Percentiles rank a stretch among this genome's conserved stretches.
phyloP scores from a whole-genome alignment of 2,797 vertebrate genomes.

The Erpetoichthys calabaricus region DNA sequence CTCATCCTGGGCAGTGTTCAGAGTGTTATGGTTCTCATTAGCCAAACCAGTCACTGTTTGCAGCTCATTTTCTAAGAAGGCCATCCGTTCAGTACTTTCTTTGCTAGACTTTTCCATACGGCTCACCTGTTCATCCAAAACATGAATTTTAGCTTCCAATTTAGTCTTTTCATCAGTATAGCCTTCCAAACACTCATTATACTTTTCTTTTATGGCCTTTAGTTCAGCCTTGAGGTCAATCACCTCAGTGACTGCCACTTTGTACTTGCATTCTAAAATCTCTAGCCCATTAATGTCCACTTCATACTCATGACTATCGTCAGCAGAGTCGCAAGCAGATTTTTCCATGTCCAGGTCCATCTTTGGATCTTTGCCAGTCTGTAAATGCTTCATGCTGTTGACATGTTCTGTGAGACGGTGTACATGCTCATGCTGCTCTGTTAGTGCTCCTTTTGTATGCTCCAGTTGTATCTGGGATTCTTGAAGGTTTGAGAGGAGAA shows the following conservation, averaged over 20 bases:
- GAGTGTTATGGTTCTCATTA: constrained; percentile 74
- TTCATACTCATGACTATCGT: constrained; percentile 64
- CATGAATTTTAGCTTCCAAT: constrained; percentile 62
- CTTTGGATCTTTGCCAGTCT: constrained; percentile 66
- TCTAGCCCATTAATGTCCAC: constrained; percentile 79
- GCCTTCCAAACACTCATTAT: constrained; percentile 77
- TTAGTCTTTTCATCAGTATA: constrained; percentile 66
- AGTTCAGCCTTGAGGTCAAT: constrained; percentile 95
- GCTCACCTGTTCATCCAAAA: constrained; percentile 63
- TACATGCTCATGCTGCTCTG: constrained; percentile 74
- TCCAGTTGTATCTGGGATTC: constrained; percentile 90
- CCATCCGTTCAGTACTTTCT: constrained; percentile 64
- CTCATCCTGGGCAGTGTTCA: constrained; percentile 88
- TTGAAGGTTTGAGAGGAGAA: constrained; percentile 76
- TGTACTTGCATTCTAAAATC: constrained; percentile 90
- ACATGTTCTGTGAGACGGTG: constrained; percentile 77
- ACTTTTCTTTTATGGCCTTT: constrained; percentile 90
- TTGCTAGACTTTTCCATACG: constrained; percentile 62
- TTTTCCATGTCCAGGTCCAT: constrained; percentile 60
- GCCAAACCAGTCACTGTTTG: constrained; percentile 57
- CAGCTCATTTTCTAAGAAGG: constrained; percentile 72
- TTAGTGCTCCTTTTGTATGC: constrained; percentile 86
- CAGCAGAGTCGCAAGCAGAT: constrained; percentile 45
- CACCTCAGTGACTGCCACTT: constrained; percentile 89
- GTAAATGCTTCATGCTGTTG: constrained; percentile 64